Percentiles rank a stretch among this genome's conserved stretches.
These are phyloP conservation scores for Sitophilus oryzae DNA, from an alignment of 1,140 invertebrate genomes.

Conservation along the genomic window DNA sequence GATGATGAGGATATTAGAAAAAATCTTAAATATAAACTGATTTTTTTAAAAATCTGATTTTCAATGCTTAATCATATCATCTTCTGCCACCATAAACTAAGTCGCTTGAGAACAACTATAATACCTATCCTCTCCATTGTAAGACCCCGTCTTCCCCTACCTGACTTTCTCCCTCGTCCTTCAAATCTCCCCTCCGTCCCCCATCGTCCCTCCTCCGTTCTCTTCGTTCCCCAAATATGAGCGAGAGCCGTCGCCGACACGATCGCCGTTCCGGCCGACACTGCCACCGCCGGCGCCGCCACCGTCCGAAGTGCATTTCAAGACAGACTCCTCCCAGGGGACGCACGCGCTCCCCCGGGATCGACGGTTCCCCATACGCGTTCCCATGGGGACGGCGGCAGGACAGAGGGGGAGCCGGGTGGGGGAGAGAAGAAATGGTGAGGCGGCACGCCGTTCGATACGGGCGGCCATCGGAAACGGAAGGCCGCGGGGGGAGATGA, in stretches of 20 bases:
- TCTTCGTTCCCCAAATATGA: constrained; percentile 8
- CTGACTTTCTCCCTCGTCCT: not conserved
- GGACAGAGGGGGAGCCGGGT: not conserved
- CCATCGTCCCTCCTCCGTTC: no score
- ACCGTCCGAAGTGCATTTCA: constrained; percentile 36
- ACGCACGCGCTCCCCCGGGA: constrained; percentile 36
- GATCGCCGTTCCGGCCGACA: constrained; percentile 10
- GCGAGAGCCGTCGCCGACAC: not conserved
- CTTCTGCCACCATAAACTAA: no score
- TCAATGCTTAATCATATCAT: no score
- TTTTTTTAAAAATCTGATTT: no score
- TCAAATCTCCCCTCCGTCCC: constrained; percentile 9
- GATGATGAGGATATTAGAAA: no score
- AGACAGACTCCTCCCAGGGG: constrained; percentile 44
- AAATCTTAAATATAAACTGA: no score
- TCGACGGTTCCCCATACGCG: constrained; percentile 35
- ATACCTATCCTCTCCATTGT: no score
- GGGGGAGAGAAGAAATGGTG: constrained; percentile 31
- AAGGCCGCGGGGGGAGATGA: no score
- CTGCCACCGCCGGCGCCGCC: constrained; percentile 1
- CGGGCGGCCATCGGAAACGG: constrained; percentile 35
- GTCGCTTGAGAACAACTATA: no score
- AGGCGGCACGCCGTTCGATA: constrained; percentile 34
- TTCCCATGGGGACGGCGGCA: constrained; percentile 46
- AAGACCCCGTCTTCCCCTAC: no score